Conservation (phyloP, 2,797 vertebrate genomes). For the Tamandua tetradactyla region DNA sequence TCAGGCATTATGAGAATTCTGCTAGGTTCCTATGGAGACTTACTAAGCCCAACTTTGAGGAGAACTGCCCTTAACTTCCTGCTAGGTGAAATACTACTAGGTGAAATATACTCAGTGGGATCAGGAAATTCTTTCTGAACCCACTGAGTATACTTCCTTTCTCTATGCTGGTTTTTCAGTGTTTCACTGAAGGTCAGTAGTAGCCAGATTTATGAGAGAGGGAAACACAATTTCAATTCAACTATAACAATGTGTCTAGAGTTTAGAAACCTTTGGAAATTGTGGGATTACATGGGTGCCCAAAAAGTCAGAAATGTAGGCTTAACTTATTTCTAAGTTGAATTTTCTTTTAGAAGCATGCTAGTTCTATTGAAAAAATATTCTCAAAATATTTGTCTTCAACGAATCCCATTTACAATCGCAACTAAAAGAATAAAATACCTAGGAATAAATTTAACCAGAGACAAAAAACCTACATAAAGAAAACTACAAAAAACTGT, state of each 20-base stretch:
- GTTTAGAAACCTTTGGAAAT: slow-evolving; percentile 3
- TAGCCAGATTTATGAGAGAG: background rate
- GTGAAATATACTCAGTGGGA: too few species aligned
- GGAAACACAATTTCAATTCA: background rate
- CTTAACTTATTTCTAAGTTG: slow-evolving; percentile 21
- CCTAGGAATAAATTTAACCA: too few species aligned
- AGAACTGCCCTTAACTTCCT: background rate
- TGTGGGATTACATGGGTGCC: background rate
- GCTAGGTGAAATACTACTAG: too few species aligned
- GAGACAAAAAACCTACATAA: too few species aligned
- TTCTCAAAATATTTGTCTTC: slow-evolving; percentile 35
- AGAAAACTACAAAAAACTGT: too few species aligned
- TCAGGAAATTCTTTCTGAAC: background rate
- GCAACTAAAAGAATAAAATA: too few species aligned
- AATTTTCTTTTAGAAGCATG: background rate
- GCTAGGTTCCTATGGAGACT: background rate
- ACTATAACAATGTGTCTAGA: background rate
- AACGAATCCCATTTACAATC: too few species aligned
- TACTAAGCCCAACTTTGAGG: background rate
- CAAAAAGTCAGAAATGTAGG: background rate
- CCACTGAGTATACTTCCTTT: background rate
- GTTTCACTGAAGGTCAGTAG: background rate
- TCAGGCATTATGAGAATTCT: background rate
- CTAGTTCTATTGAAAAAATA: background rate
- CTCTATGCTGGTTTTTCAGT: background rate